A percentile compares a stretch with the other conserved stretches of the same genome.
These are phyloP conservation scores for Arctia plantaginis DNA, from an alignment of 2,888 invertebrate genomes.

Conservation along the genomic window DNA sequence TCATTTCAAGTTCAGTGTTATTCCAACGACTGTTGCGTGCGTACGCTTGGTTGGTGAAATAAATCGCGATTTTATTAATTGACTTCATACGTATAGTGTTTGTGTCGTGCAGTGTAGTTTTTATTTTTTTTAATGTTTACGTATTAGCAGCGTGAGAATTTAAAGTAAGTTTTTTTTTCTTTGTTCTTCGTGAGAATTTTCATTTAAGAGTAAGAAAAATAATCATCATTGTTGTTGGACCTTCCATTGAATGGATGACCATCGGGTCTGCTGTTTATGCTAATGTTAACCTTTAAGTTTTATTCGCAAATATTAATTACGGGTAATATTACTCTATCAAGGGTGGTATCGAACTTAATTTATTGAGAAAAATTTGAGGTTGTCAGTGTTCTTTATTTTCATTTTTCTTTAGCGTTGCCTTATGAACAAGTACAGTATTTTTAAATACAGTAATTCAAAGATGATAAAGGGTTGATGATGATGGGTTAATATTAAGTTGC, in stretches of 20 bases:
- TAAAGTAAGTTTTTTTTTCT: conserved; percentile 29
- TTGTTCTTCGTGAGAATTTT: conserved; percentile 20
- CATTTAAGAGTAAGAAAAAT: conserved; percentile 10
- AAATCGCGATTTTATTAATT: conserved; percentile 47
- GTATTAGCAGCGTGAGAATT: conserved; percentile 27
- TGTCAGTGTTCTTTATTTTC: background rate
- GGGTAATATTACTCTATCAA: background rate
- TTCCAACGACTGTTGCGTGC: conserved; percentile 58
- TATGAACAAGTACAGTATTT: too few species aligned
- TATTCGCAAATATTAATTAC: background rate
- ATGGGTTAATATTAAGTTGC: too few species aligned
- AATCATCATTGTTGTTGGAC: conserved; percentile 24
- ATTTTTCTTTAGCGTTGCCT: background rate
- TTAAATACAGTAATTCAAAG: too few species aligned
- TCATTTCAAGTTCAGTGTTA: conserved; percentile 80
- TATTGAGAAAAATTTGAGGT: background rate
- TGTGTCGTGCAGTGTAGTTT: conserved; percentile 58
- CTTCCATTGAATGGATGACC: conserved; percentile 39
- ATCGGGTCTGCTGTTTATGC: conserved; percentile 27
- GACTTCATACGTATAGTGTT: conserved; percentile 54
- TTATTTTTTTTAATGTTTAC: conserved; percentile 41
- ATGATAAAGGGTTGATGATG: too few species aligned
- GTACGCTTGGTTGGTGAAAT: conserved; percentile 54
- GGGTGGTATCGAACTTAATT: background rate
- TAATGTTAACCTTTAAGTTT: conserved; percentile 27